These are phyloP conservation scores for Cenopis cana DNA, from an alignment of 2,888 invertebrate genomes.

Conservation along the genomic window DNA sequence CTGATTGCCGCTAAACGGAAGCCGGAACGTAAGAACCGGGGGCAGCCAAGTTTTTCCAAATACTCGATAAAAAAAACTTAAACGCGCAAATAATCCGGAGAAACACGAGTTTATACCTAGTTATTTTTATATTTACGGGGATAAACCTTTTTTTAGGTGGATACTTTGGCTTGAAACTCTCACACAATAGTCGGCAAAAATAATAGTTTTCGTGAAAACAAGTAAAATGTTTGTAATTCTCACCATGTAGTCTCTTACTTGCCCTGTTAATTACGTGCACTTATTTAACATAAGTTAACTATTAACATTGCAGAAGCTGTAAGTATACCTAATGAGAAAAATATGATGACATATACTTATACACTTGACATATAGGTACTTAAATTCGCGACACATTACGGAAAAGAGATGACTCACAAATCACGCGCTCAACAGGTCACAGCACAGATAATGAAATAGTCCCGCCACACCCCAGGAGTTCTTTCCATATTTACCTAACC, in stretches of 20 bases:
- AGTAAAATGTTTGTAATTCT: not conserved
- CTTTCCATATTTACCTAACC: slow-evolving; percentile 77
- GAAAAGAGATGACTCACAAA: slow-evolving; percentile 73
- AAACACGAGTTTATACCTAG: slow-evolving; percentile 19
- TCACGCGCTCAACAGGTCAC: slow-evolving; percentile 81
- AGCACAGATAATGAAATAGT: slow-evolving; percentile 80
- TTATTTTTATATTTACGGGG: not conserved
- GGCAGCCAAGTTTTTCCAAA: slow-evolving; percentile 66
- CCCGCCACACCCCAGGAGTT: slow-evolving; percentile 70
- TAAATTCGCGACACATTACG: slow-evolving; percentile 57
- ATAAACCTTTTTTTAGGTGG: not conserved
- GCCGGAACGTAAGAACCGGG: slow-evolving; percentile 72
- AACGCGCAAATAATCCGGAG: slow-evolving; percentile 44
- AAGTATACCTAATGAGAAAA: no score
- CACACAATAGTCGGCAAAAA: not conserved
- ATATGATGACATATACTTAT: slow-evolving; percentile 55
- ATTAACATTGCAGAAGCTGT: no score
- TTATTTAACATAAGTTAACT: no score
- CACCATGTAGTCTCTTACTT: not conserved
- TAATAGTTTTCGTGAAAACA: not conserved
- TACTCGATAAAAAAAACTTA: slow-evolving; percentile 65
- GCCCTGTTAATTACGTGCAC: not conserved
- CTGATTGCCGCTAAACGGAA: slow-evolving; percentile 82
- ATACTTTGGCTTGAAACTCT: not conserved
- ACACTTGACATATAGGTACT: slow-evolving; percentile 45